These are phyloP conservation scores for Ochlodes sylvanus DNA, from an alignment of 2,888 invertebrate species.

Conservation along the genomic window DNA sequence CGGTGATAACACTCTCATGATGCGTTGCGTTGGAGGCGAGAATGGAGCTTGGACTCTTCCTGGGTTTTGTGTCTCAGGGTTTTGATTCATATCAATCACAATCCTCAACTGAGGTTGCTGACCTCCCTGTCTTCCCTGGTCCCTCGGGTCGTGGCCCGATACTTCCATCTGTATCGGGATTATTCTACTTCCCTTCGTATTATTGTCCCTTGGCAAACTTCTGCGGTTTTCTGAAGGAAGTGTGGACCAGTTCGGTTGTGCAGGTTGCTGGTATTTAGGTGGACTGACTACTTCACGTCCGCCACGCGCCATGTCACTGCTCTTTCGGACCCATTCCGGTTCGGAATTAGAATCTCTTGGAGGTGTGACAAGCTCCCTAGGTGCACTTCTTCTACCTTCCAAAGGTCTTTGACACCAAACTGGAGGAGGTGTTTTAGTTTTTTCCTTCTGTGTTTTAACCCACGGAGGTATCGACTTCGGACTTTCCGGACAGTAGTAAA, in stretches of 20 bases:
- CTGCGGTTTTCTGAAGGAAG: conserved; percentile 76
- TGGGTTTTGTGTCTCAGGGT: conserved; percentile 56
- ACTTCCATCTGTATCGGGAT: conserved; percentile 89
- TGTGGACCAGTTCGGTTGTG: conserved; percentile 77
- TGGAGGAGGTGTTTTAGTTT: conserved; percentile 80
- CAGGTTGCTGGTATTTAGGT: conserved; percentile 72
- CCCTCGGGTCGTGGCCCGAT: conserved; percentile 65
- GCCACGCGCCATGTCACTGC: conserved; percentile 72
- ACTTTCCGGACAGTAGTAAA: conserved; percentile 76
- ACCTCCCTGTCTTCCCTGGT: conserved; percentile 59
- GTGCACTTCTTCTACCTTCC: conserved; percentile 68
- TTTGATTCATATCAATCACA: conserved; percentile 75
- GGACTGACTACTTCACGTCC: conserved; percentile 74
- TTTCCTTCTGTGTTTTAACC: conserved; percentile 79
- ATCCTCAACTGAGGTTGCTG: conserved; percentile 75
- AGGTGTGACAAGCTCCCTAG: conserved; percentile 73
- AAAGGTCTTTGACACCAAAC: conserved; percentile 75
- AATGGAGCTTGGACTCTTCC: conserved; percentile 57
- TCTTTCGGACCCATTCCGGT: conserved; percentile 79
- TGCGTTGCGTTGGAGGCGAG: conserved; percentile 81
- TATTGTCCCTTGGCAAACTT: conserved; percentile 71
- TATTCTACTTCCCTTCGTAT: conserved; percentile 75
- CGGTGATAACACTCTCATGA: conserved; percentile 80
- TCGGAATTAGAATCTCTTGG: conserved; percentile 71
- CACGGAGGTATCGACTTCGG: conserved; percentile 77